Percentiles rank a stretch among this genome's conserved stretches.
Evolutionary conservation across 2,888 invertebrate genomes (phyloP).

Genomic region (Tineola bisselliella): DNA sequence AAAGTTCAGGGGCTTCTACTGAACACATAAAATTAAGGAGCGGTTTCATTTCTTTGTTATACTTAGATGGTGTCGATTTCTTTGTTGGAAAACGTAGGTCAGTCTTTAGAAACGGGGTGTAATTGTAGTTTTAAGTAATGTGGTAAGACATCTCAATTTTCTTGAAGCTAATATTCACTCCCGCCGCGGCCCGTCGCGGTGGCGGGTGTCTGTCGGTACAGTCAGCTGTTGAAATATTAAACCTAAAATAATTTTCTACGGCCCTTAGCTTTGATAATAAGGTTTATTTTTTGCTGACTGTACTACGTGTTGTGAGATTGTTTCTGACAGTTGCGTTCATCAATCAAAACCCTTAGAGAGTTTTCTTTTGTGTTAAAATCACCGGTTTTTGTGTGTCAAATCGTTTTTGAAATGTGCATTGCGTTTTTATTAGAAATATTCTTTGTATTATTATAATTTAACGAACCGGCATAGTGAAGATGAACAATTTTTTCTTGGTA

Average conservation of each 20-base stretch:
- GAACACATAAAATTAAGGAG: background rate
- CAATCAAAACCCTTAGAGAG: background rate
- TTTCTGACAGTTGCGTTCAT: constrained; percentile 2
- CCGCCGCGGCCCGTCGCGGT: constrained; percentile 57
- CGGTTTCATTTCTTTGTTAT: background rate
- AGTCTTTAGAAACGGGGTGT: background rate
- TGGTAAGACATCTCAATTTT: background rate
- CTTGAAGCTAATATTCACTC: constrained; percentile 30
- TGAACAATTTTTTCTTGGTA: too few relatives aligned
- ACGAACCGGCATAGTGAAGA: too few relatives aligned
- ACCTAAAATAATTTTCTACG: background rate
- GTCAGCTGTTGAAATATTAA: background rate
- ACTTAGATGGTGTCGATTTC: background rate
- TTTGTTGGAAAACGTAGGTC: background rate
- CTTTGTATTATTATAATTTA: too few relatives aligned
- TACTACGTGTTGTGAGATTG: background rate
- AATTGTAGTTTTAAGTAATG: background rate
- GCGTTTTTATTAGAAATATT: too few relatives aligned
- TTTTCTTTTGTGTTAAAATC: background rate
- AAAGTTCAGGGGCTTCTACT: background rate
- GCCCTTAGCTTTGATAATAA: background rate
- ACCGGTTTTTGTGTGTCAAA: background rate
- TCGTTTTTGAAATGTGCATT: background rate
- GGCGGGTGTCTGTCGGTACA: constrained; percentile 34
- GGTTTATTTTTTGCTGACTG: background rate